These are phyloP conservation scores for Tanytarsus gracilentus DNA, from an alignment of 2,888 invertebrate genomes.

Conservation along the genomic window DNA sequence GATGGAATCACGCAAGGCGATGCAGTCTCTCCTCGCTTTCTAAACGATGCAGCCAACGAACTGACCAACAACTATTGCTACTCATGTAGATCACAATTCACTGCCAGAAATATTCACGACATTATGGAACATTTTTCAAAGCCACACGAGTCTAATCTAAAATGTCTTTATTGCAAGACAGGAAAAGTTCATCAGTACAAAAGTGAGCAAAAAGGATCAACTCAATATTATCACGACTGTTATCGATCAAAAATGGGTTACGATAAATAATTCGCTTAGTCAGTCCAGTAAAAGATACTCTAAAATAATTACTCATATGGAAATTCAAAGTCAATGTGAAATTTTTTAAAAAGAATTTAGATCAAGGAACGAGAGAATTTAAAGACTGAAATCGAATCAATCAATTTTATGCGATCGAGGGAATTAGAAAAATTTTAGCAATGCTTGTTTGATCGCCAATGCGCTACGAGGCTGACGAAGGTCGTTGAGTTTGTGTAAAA, in stretches of 20 bases:
- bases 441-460: no score
- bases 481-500: no score
- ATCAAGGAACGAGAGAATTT: background rate
- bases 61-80: conserved; percentile 12
- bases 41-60: background rate
- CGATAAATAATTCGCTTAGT: conserved; percentile 12
- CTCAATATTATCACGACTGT: conserved; percentile 23
- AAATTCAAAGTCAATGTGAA: no score
- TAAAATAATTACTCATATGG: conserved; percentile 1
- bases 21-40: conserved; percentile 17
- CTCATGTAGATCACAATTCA: conserved; percentile 15
- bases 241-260: conserved; percentile 26
- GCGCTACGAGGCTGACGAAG: no score
- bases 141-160: conserved; percentile 11
- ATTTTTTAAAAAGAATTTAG: conserved; percentile 5
- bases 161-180: conserved; percentile 26
- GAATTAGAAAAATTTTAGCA: no score
- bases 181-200: conserved; percentile 28
- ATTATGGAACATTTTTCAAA: conserved; percentile 21
- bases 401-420: no score
- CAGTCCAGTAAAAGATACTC: background rate
- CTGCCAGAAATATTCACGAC: background rate
- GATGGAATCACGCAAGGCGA: conserved; percentile 18
- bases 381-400: no score
- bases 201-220: conserved; percentile 17